Evolutionary conservation across 1,140 invertebrate genomes (phyloP).

Genomic region (Scaptomyza montana): DNA sequence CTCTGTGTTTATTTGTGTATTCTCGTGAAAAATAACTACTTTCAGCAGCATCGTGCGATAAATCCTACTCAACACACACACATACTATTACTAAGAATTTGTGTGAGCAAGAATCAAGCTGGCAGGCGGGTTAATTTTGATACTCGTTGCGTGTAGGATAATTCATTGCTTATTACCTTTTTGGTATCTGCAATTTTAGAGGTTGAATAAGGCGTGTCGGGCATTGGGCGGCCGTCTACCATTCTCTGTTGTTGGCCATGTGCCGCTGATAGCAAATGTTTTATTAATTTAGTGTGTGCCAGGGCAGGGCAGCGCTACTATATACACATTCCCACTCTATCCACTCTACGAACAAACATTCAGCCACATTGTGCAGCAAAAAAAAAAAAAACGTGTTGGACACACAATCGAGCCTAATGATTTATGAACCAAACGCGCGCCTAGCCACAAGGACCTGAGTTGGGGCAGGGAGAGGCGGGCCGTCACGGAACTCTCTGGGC

Average conservation of each 20-base stretch:
- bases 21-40: conserved; percentile 79
- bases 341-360: neutral
- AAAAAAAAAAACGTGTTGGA: conserved; percentile 64
- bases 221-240: neutral
- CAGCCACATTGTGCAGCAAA: conserved; percentile 8
- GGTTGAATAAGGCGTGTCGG: neutral
- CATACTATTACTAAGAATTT: conserved; percentile 1
- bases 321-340: neutral
- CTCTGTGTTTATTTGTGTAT: conserved; percentile 21
- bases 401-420: conserved; percentile 80
- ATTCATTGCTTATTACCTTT: conserved; percentile 82
- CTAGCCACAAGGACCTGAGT: conserved; percentile 58
- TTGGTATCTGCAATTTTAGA: conserved; percentile 69
- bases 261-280: conserved; percentile 72
- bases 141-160: conserved; percentile 81
- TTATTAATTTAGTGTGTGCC: conserved; percentile 81
- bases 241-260: conserved; percentile 17
- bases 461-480: neutral
- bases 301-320: conserved; percentile 34
- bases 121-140: conserved; percentile 66
- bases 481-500: conserved; percentile 7
- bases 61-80: conserved; percentile 49
- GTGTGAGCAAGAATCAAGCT: conserved; percentile 5
- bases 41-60: conserved; percentile 78
- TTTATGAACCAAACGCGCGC: conserved; percentile 73